Conservation (phyloP, 1,140 invertebrate genomes). For the Hestina assimilis region DNA sequence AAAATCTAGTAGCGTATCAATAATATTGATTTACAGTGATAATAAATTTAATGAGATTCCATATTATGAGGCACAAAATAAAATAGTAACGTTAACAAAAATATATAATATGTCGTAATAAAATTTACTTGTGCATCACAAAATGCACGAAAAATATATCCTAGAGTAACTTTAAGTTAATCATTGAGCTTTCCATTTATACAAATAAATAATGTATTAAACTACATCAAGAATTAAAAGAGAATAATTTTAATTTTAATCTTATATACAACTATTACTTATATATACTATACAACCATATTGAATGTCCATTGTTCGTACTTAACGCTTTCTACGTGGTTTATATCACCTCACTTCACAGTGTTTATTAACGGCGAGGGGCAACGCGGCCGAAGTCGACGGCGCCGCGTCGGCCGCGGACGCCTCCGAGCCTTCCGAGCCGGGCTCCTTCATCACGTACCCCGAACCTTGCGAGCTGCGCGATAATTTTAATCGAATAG, state of each 20-base stretch:
- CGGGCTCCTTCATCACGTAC: constrained; percentile 80
- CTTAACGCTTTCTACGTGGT: constrained; percentile 39
- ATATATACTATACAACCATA: constrained; percentile 33
- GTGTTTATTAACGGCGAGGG: constrained; percentile 85
- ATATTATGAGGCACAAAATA: constrained; percentile 66
- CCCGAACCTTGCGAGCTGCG: constrained; percentile 86
- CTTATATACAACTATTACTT: constrained; percentile 37
- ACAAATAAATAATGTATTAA: constrained; percentile 73
- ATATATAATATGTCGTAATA: constrained; percentile 50
- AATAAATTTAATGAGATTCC: constrained; percentile 68
- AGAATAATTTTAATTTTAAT: constrained; percentile 34
- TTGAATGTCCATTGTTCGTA: constrained; percentile 10
- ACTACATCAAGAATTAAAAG: constrained; percentile 47
- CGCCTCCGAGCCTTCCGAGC: constrained; percentile 23
- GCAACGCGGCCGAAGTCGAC: constrained; percentile 30
- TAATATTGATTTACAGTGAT: constrained; percentile 28
- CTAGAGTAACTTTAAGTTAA: constrained; percentile 71
- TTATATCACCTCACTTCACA: constrained; percentile 92
- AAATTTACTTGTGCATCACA: constrained; percentile 60
- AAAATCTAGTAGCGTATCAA: constrained; percentile 23
- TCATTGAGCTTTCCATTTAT: constrained; percentile 76
- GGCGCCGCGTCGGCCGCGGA: constrained; percentile 40
- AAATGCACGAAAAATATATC: constrained; percentile 58
- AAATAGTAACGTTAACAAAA: constrained; percentile 66
- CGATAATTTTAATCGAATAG: constrained; percentile 89